Conservation (phyloP, 2,888 invertebrate species). For the Drosophila picticornis region DNA sequence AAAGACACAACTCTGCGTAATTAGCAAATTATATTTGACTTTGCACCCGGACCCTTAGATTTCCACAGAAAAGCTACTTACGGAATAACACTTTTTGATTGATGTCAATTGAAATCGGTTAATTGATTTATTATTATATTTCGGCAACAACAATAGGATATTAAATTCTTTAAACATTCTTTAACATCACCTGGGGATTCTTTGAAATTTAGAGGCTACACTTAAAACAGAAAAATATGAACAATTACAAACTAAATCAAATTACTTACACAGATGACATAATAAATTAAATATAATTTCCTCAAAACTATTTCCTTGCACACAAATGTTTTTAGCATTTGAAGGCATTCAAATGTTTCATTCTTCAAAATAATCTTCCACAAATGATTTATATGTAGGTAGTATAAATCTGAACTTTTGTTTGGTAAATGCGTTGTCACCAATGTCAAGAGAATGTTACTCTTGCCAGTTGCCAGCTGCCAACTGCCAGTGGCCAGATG, state of each 20-base stretch:
- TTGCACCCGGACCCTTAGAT: slow-evolving; percentile 7
- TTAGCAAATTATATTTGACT: slow-evolving; percentile 57
- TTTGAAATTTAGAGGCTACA: not conserved
- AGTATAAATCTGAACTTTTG: slow-evolving; percentile 1
- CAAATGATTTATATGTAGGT: slow-evolving; percentile 46
- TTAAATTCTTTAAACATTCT: not conserved
- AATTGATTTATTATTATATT: not conserved
- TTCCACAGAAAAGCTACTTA: slow-evolving; percentile 32
- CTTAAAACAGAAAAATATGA: not conserved
- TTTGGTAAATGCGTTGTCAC: slow-evolving; percentile 39
- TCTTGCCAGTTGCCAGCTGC: slow-evolving; percentile 27
- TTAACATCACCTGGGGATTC: not conserved
- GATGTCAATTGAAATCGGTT: slow-evolving; percentile 19
- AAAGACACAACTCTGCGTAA: slow-evolving; percentile 32
- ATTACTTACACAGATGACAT: not conserved
- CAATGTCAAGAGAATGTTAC: slow-evolving; percentile 34
- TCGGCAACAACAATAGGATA: not conserved
- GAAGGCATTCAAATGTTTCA: slow-evolving; percentile 15
- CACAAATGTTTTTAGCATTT: not conserved
- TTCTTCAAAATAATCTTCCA: slow-evolving; percentile 23
- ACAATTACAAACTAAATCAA: not conserved
- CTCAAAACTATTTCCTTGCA: not conserved
- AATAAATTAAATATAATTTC: not conserved
- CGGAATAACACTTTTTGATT: slow-evolving; percentile 17
- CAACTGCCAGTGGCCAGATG: slow-evolving; percentile 64